Evolutionary conservation across 2,888 invertebrate genomes (phyloP), one percentile per base, ranked within the genome.

Genomic region (Sisyra nigra): DNA sequence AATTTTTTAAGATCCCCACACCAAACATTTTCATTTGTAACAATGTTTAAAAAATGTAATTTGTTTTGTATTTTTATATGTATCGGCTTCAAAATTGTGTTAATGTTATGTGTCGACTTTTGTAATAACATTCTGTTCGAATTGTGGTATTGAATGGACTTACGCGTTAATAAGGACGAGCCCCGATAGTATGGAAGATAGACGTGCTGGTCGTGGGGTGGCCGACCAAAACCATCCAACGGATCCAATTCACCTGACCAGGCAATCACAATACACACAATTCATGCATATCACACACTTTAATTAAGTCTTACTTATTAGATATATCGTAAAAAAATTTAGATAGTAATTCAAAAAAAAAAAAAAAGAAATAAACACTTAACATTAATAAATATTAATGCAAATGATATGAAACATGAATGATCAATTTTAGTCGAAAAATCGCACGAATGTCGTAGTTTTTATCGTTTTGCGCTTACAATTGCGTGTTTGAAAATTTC

Each of bases 91-190:
- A 35, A 35, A 35, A 14, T 35, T 35, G 35, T 15, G 77, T 65
- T 92, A 92, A 29, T 83, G 83, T 60, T 85, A 84, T 64, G 92
- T 91, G 54, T 86, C 89, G 52, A 89, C 69, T 64, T 87, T 82
- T 45, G 86, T 83, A 61, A 92, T 92, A 91, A 59, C 87, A 91
- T 89, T 58, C 34, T 59, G 54, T 35, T 44, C 34, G 37, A 18
- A 42, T 4, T 43, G 24, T 19, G 3, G 14, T n/a, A 13, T 11
- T n/a, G n/a, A 33, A 41, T 15, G 10, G 13, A 82, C 83, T 83
- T 82, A 83, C 83, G 74, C 65, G 76, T 76, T 60, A 78, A 72
- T 65, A 77, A 73, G 67, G 76, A 74, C 68, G 79, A 77, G 66
- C 82, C 83, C 69, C 80, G 80, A 76, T 78, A 83, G 76, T 79